Evolutionary conservation across 2,113 vertebrate species (phyloP).

Genomic region (Pluvianellus socialis): DNA sequence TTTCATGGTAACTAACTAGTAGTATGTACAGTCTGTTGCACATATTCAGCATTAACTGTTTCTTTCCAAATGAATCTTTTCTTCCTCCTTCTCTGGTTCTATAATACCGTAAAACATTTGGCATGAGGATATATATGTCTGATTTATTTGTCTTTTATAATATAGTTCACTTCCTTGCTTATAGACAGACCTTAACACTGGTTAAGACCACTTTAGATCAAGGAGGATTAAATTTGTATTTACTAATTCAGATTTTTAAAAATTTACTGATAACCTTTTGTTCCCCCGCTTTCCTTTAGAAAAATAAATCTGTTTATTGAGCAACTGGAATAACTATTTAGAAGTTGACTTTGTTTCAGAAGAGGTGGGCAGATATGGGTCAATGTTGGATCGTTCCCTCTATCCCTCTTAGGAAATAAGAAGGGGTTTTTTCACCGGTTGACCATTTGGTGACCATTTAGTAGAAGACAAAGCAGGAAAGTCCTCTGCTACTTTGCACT

Average conservation of each 20-base stretch:
- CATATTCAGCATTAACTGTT: neutral
- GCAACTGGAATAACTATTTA: neutral
- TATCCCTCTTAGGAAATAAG: neutral
- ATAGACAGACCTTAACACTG: neutral
- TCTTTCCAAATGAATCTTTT: neutral
- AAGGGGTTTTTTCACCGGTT: neutral
- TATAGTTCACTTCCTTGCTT: neutral
- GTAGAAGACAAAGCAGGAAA: neutral
- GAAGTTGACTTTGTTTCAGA: neutral
- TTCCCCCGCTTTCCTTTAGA: neutral
- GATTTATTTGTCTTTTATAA: neutral
- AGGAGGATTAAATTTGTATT: neutral
- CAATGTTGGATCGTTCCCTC: neutral
- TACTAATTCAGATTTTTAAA: neutral
- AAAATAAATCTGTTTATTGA: neutral
- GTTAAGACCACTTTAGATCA: neutral
- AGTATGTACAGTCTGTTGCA: neutral
- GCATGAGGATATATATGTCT: neutral
- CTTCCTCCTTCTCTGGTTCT: neutral
- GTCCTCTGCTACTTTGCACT: neutral
- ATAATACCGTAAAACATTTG: neutral
- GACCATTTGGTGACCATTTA: neutral
- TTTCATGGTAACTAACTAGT: neutral
- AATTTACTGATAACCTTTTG: neutral
- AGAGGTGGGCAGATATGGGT: neutral